These are phyloP conservation scores for Gryllus longicercus DNA, from an alignment of 2,888 invertebrate species.

Conservation along the genomic window DNA sequence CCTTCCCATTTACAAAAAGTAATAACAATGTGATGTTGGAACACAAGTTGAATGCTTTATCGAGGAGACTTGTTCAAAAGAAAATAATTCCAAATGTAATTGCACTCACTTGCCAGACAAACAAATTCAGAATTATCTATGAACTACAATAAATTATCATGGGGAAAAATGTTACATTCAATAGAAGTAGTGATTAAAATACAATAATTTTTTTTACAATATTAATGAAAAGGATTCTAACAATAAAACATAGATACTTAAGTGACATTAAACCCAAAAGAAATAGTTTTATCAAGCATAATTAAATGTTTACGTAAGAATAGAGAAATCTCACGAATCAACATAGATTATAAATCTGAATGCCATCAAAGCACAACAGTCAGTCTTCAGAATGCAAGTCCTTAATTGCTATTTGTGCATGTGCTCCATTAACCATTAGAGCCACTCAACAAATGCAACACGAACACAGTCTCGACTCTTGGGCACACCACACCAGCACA, in stretches of 20 bases:
- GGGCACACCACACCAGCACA: not conserved
- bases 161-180: not conserved
- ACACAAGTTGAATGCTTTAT: too few relatives aligned
- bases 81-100: too few relatives aligned
- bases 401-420: not conserved
- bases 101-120: too few relatives aligned
- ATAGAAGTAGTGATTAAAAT: not conserved
- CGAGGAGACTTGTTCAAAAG: too few relatives aligned
- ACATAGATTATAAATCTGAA: conserved; percentile 3
- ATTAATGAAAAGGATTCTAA: not conserved
- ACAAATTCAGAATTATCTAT: not conserved
- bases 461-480: not conserved
- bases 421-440: not conserved
- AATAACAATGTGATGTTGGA: too few relatives aligned
- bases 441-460: not conserved
- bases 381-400: conserved; percentile 1
- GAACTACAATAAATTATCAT: not conserved
- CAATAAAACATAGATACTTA: not conserved
- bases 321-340: not conserved
- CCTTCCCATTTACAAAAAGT: too few relatives aligned
- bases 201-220: not conserved
- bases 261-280: not conserved
- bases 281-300: not conserved
- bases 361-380: conserved; percentile 6
- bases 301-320: not conserved